phyloP scores from a whole-genome alignment of 2,797 vertebrate species.

The Macrochelys suwanniensis region DNA sequence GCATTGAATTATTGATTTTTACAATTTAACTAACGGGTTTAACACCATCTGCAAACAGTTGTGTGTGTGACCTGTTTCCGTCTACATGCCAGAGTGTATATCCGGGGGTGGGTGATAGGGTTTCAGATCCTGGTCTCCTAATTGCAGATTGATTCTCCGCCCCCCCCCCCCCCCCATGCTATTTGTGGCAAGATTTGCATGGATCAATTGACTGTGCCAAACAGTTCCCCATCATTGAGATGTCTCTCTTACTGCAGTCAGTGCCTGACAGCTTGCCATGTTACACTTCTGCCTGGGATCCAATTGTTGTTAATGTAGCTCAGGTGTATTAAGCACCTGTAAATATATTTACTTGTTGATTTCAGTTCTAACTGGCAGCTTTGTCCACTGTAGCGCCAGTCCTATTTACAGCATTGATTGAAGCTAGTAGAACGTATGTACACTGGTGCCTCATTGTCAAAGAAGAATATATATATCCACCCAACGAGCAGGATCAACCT shows the following conservation, averaged over 20 bases:
- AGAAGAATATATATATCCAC: no score
- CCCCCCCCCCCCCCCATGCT: no score
- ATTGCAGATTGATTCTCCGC: no score
- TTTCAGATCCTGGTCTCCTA: accelerated
- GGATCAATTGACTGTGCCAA: neutral
- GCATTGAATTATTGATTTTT: conserved; percentile 15
- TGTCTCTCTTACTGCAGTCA: accelerated
- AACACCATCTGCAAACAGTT: conserved; percentile 18
- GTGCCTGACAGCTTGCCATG: accelerated
- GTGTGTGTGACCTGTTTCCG: accelerated
- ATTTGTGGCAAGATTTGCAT: accelerated
- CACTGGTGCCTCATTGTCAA: no score
- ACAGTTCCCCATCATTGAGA: neutral
- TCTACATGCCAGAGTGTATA: accelerated
- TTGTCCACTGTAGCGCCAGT: neutral
- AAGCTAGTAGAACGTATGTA: accelerated
- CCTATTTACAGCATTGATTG: neutral
- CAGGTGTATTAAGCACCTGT: neutral
- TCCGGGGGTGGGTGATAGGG: neutral
- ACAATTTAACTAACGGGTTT: neutral
- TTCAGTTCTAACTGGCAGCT: neutral
- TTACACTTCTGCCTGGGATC: neutral
- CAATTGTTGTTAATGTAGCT: neutral
- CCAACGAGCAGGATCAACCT: neutral
- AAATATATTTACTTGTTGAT: neutral